Conservation (phyloP, 2,888 invertebrate genomes). For the Drosophila mayaguana region DNA sequence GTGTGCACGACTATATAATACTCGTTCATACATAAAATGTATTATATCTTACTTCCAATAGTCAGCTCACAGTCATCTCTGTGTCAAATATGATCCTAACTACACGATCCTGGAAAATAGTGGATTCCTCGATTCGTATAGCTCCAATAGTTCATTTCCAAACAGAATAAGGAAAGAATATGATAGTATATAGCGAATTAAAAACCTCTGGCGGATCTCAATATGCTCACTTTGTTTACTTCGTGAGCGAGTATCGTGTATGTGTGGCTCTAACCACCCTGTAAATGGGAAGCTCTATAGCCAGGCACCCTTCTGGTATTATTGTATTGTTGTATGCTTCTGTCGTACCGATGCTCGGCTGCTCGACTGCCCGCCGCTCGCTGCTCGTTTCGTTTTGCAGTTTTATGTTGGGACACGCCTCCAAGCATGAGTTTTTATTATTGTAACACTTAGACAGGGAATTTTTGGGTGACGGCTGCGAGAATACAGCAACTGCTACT, state of each 20-base stretch:
- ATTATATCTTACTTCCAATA: neutral
- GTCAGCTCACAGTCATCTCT: neutral
- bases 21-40: neutral
- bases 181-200: neutral
- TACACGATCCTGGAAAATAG: too few species aligned
- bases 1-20: neutral
- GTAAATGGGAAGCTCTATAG: conserved; percentile 18
- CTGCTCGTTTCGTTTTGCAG: conserved; percentile 61
- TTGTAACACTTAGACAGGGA: conserved; percentile 79
- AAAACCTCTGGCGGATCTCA: neutral
- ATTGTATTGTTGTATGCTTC: conserved; percentile 25
- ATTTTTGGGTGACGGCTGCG: conserved; percentile 77
- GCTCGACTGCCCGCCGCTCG: neutral
- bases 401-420: conserved; percentile 83
- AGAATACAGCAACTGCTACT: conserved; percentile 26
- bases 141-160: too few species aligned
- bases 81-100: neutral
- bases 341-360: conserved; percentile 9
- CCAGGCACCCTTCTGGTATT: conserved; percentile 8
- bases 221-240: neutral
- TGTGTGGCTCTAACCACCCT: conserved; percentile 45
- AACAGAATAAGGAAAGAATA: neutral
- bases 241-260: conserved; percentile 15
- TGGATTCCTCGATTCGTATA: too few species aligned
- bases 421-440: conserved; percentile 80